Evolutionary conservation across 1,140 invertebrate species (phyloP), one percentile per base, ranked within the genome.

Genomic region (Brachystomella parvula): DNA sequence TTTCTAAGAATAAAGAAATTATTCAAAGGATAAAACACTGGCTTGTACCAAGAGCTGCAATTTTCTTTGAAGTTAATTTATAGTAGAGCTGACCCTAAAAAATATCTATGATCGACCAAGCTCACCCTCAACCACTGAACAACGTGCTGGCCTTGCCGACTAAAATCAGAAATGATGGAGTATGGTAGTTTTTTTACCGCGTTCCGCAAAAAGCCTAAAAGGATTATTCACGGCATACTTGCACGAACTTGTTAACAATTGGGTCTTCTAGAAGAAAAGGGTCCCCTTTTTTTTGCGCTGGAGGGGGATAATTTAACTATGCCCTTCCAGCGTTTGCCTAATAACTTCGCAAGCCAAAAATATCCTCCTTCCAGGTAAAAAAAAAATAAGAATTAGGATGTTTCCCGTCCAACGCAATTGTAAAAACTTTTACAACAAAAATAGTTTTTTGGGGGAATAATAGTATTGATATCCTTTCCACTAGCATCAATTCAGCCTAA

Each of bases 1-100:
- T 60, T 75, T 76, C 81, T 82, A 73, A n/a, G 75, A 75, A 68
- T 73, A 65, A 66, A 39, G 44, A 59, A 44, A 59, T 3, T 6
- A 68, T 28, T 9, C 19, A 59, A 26, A 60, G 39, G n/a, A 44
- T n/a, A 44, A 12, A 44, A 9, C 39, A n/a, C 9, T 44, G 39
- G 9, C 9, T 12, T 44, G n/a, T 12, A 9, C 39, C 39, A 44
- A 44, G n/a, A 12, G n/a, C 39, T 44, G 39, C 39, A 44, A 9
- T n/a, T 44, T n/a, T 44, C 9, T 12, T 44, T 9, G n/a, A 12
- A 12, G 9, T 44, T 44, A 44, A 44, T 9, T 12, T n/a, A 9
- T 44, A 44, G 9, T 9, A 12, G 9, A 44, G n/a, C 39, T 44
- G 39, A 12, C 39, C n/a, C 39, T 12, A 44, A 44, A n/a, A 12